Percentiles rank a stretch among this genome's conserved stretches.
Conservation (phyloP, 2,113 vertebrate genomes). For the Pampusana beccarii region DNA sequence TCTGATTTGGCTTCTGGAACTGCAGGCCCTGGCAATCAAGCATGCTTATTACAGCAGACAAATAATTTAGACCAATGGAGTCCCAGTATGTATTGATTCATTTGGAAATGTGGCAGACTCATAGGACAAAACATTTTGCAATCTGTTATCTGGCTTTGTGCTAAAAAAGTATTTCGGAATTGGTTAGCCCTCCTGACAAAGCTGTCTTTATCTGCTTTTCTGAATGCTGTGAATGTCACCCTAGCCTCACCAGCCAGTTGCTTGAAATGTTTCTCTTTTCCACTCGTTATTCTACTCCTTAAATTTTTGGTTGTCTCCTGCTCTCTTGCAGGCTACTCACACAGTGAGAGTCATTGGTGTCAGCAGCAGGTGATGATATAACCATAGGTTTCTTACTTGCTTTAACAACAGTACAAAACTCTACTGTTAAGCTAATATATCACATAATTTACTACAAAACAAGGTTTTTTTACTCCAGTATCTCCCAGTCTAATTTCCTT, state of each 20-base stretch:
- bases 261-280: not conserved
- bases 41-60: slow-evolving; percentile 59
- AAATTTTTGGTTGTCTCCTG: not conserved
- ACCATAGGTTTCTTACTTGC: not conserved
- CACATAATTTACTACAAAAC: slow-evolving; percentile 47
- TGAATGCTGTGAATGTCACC: not conserved
- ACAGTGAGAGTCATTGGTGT: not conserved
- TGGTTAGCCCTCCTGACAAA: not conserved
- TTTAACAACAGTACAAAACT: not conserved
- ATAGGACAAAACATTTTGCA: slow-evolving; percentile 43
- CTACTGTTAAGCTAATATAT: slow-evolving; percentile 28
- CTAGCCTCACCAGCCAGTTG: not conserved
- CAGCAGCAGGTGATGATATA: not conserved
- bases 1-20: slow-evolving; percentile 71
- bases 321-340: not conserved
- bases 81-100: slow-evolving; percentile 54
- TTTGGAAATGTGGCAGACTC: slow-evolving; percentile 71
- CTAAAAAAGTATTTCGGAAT: slow-evolving; percentile 39
- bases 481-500: slow-evolving; percentile 17
- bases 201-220: not conserved
- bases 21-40: slow-evolving; percentile 68
- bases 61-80: slow-evolving; percentile 8
- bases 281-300: not conserved
- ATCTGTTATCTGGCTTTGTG: slow-evolving; percentile 59
- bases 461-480: slow-evolving; percentile 24